Evolutionary conservation across 2,888 invertebrate genomes (phyloP).

Genomic region (Synergus gifuensis): DNA sequence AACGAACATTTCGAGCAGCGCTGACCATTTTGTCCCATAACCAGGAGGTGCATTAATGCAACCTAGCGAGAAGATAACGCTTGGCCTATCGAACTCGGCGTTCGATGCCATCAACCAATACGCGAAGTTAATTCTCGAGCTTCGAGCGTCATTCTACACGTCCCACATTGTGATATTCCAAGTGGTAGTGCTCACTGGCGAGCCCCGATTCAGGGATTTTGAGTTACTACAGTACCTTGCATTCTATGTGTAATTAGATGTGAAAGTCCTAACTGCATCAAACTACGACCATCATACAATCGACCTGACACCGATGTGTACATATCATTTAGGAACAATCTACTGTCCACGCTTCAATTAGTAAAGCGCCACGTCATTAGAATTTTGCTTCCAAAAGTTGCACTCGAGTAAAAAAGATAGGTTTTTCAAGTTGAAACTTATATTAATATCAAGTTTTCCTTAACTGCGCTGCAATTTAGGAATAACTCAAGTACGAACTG

Average conservation of each 20-base stretch:
- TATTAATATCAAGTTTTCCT: too few relatives aligned
- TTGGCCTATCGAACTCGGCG: constrained; percentile 27
- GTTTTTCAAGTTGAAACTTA: too few relatives aligned
- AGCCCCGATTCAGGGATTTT: not conserved
- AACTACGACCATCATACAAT: not conserved
- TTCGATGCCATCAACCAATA: constrained; percentile 65
- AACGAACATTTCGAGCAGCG: constrained; percentile 49
- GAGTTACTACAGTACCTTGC: not conserved
- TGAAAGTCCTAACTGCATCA: not conserved
- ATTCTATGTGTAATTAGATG: not conserved
- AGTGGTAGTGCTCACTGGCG: not conserved
- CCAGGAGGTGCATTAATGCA: constrained; percentile 71
- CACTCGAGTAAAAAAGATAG: too few relatives aligned
- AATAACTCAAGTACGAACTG: too few relatives aligned
- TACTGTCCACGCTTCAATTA: not conserved
- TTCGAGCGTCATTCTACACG: not conserved
- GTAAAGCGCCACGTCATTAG: too few relatives aligned
- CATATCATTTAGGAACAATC: not conserved
- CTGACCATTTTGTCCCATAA: constrained; percentile 72
- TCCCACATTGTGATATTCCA: constrained; percentile 1
- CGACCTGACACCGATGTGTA: not conserved
- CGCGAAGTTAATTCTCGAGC: constrained; percentile 64
- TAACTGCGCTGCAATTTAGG: too few relatives aligned
- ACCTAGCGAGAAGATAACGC: constrained; percentile 72
- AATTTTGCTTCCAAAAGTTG: too few relatives aligned